Percentiles rank a stretch among this genome's conserved stretches.
These are phyloP conservation scores for Melanchra persicariae DNA, from an alignment of 2,888 invertebrate species.

Conservation along the genomic window DNA sequence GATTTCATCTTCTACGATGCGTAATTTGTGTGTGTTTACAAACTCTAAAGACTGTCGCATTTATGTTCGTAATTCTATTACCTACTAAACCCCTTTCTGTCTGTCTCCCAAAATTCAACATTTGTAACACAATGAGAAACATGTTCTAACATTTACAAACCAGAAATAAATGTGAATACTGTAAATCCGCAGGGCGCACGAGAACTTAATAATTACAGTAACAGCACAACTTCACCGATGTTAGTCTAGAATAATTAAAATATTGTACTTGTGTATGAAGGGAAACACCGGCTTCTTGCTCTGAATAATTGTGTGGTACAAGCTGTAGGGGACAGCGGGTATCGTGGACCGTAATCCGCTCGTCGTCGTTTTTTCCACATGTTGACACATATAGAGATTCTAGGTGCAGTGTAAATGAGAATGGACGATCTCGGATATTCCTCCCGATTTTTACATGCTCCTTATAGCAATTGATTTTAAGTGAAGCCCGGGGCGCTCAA, in stretches of 20 bases:
- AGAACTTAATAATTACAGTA: constrained; percentile 78
- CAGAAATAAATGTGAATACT: constrained; percentile 57
- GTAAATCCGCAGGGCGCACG: constrained; percentile 47
- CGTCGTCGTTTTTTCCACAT: too few species aligned
- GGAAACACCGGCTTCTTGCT: constrained; percentile 68
- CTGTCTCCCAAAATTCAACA: constrained; percentile 17
- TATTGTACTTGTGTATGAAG: constrained; percentile 76
- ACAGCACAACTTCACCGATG: constrained; percentile 74
- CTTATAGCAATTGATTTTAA: too few species aligned
- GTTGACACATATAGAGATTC: too few species aligned
- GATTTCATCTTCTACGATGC: not conserved
- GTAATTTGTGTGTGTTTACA: not conserved
- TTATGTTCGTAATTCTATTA: not conserved
- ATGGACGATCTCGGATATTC: too few species aligned
- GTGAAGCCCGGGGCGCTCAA: too few species aligned
- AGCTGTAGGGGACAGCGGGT: constrained; percentile 8
- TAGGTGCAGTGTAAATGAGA: too few species aligned
- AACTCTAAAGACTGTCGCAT: not conserved
- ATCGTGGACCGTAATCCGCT: not conserved
- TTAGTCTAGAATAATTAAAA: constrained; percentile 82
- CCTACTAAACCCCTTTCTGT: not conserved
- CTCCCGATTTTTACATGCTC: too few species aligned
- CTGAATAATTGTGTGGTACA: constrained; percentile 56
- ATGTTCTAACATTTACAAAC: constrained; percentile 29
- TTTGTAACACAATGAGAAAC: constrained; percentile 8